Evolutionary conservation across 2,113 vertebrate genomes (phyloP), one percentile per base, ranked within the genome.

Genomic region (Chinchilla lanigera): DNA sequence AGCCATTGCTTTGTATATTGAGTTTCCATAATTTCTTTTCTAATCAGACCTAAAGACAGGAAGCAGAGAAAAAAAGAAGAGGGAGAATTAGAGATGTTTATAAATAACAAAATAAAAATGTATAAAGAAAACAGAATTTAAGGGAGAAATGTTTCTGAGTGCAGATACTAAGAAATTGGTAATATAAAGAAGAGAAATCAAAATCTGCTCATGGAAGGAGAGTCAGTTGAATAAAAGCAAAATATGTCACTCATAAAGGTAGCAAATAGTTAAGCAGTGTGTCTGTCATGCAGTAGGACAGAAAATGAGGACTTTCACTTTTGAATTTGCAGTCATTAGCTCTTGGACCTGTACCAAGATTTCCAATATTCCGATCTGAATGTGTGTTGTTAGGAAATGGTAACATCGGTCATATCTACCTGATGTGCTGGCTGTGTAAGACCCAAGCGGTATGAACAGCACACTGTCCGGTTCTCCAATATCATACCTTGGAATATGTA

Each of bases 271-370:
- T 10, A 33, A 30, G 26, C 12, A 12, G 41, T 2, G 0, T 10
- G 14, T 11, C 13, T 13, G 1, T 4, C 5, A 24, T 5, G 0
- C n/a, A 0, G 0, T 3, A 26, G 38, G 35, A 17, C 22, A 12
- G 71, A 7, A 8, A 2, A 6, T 7, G 4, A 6, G 9, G 12
- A 20, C 35, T 12, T 0, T 1, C 1, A 4, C 3, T 24, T 24
- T 1, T 13, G 14, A 33, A 17, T 35, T 24, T 5, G 1, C 7
- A 3, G 4, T 9, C 47, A 9, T 7, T 0, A 14, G 30, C 61
- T 77, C n/a, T 58, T 47, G 2, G 11, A 41, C 4, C 30, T 26
- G 41, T 1, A 33, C 10, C 41, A 10, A n/a, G 2, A 7, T 24
- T 19, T 38, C 56, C 73, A 24, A 2, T 8, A 17, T 84, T 63